Evolutionary conservation across 2,113 vertebrate genomes (phyloP).

Genomic region (Entomyzon cyanotis): DNA sequence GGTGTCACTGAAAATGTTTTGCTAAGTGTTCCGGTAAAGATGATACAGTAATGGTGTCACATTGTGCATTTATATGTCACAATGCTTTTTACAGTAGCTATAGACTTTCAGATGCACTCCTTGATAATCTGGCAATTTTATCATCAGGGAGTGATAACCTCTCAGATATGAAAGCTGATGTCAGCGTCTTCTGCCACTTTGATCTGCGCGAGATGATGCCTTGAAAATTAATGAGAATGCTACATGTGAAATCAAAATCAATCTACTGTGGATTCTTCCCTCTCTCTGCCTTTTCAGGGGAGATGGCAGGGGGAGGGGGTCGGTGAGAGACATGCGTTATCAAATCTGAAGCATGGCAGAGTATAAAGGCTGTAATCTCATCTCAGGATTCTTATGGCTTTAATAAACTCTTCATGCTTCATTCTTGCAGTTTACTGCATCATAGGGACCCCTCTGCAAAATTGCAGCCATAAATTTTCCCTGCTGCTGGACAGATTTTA

Average conservation of each 20-base stretch:
- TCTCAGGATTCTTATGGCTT: slow-evolving; percentile 68
- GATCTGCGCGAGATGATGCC: slow-evolving; percentile 51
- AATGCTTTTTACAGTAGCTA: slow-evolving; percentile 46
- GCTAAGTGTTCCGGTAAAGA: slow-evolving; percentile 55
- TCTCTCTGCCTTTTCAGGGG: not conserved
- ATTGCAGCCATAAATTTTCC: slow-evolving; percentile 70
- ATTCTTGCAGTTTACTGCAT: slow-evolving; percentile 65
- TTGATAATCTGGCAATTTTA: slow-evolving; percentile 52
- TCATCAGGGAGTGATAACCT: slow-evolving; percentile 34
- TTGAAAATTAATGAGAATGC: slow-evolving; percentile 71
- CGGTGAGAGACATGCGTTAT: not conserved
- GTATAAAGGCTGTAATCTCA: slow-evolving; percentile 60
- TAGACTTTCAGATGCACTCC: slow-evolving; percentile 55
- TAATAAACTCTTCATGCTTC: slow-evolving; percentile 74
- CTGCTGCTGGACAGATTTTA: slow-evolving; percentile 63
- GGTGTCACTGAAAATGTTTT: slow-evolving; percentile 44
- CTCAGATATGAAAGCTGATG: slow-evolving; percentile 63
- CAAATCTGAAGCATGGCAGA: slow-evolving; percentile 30
- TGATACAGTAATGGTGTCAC: slow-evolving; percentile 31
- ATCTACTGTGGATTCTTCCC: slow-evolving; percentile 42
- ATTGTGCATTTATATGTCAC: slow-evolving; percentile 39
- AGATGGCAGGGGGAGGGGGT: not conserved
- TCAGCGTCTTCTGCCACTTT: slow-evolving; percentile 61
- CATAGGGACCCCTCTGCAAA: slow-evolving; percentile 57
- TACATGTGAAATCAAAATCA: slow-evolving; percentile 69